These are phyloP conservation scores for Pipistrellus pygmaeus DNA, from an alignment of 2,797 vertebrate genomes.

Conservation along the genomic window DNA sequence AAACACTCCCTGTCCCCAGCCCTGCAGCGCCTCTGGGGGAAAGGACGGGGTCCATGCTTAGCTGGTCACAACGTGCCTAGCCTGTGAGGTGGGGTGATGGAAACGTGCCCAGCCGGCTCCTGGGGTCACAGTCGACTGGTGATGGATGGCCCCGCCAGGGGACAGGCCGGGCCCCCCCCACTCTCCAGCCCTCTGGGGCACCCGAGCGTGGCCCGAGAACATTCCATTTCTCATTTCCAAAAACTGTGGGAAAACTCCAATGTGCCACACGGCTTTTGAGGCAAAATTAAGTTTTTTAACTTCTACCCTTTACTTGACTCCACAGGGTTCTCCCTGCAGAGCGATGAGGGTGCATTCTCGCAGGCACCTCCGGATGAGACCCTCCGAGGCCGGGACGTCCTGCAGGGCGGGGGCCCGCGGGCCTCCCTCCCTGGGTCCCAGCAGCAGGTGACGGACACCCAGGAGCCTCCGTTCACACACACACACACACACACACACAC, in stretches of 20 bases:
- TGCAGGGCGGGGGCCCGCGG: neutral
- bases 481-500: too few species aligned
- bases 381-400: neutral
- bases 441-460: neutral
- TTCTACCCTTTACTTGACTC: neutral
- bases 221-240: constrained; percentile 58
- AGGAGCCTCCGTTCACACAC: neutral
- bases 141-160: constrained; percentile 72
- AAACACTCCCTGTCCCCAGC: neutral
- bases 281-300: constrained; percentile 6
- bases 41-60: constrained; percentile 37
- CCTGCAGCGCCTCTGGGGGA: neutral
- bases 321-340: neutral
- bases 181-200: constrained; percentile 45
- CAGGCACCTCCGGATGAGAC: neutral
- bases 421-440: neutral
- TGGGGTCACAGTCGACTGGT: constrained; percentile 75
- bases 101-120: constrained; percentile 75
- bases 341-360: neutral
- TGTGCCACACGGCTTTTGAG: neutral
- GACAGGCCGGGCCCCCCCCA: constrained; percentile 51
- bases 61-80: constrained; percentile 45
- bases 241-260: constrained; percentile 64
- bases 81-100: constrained; percentile 46
- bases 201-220: neutral